Percentiles rank a stretch among this genome's conserved stretches.
Conservation (phyloP, 2,797 vertebrate genomes). For the Cottoperca gobio region DNA sequence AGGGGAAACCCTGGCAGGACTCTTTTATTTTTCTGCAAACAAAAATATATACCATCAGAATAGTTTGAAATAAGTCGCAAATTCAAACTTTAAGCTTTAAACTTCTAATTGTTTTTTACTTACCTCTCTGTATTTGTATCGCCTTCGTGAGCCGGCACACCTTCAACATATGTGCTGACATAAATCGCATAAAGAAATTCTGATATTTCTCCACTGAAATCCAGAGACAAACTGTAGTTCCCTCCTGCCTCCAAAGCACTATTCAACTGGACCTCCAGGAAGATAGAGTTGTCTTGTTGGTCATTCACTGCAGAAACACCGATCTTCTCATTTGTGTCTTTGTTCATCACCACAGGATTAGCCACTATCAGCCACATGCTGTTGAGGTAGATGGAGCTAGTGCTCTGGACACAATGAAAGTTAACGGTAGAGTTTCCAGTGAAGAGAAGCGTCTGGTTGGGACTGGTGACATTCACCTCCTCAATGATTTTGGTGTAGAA, state of each 20-base stretch:
- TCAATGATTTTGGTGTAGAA: slow-evolving; percentile 68
- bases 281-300: slow-evolving; percentile 18
- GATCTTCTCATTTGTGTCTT: not conserved
- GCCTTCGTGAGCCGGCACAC: not conserved
- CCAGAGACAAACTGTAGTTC: slow-evolving; percentile 77
- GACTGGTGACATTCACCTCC: slow-evolving; percentile 62
- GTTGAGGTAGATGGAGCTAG: slow-evolving; percentile 78
- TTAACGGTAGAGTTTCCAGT: slow-evolving; percentile 76
- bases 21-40: not conserved
- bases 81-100: too few species aligned
- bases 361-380: slow-evolving; percentile 55
- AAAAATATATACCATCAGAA: not conserved
- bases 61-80: not conserved
- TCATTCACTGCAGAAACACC: rapidly evolving
- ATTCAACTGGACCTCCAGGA: slow-evolving; percentile 72
- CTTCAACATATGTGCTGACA: slow-evolving; percentile 70
- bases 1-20: not conserved
- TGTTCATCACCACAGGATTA: slow-evolving; percentile 24
- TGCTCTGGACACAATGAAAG: slow-evolving; percentile 68
- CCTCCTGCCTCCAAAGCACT: slow-evolving; percentile 9
- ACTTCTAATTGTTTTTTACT: not conserved
- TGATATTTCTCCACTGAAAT: slow-evolving; percentile 69
- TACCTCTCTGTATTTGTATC: slow-evolving; percentile 51
- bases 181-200: slow-evolving; percentile 65
- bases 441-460: slow-evolving; percentile 76